Evolutionary conservation across 2,797 vertebrate species (phyloP).

Genomic region (Mustela erminea): DNA sequence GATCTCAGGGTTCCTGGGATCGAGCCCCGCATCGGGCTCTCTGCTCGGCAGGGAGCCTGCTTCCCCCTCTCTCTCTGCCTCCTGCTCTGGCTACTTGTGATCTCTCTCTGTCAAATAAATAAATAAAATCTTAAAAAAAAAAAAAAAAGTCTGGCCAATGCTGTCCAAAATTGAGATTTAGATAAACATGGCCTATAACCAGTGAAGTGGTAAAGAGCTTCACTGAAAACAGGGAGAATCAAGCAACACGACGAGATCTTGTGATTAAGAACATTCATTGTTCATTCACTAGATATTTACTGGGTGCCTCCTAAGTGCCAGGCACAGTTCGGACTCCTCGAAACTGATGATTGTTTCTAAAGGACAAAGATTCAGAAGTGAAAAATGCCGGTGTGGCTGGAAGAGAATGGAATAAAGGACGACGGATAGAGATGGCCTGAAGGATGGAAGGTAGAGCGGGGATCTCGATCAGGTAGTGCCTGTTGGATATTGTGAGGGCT

Average conservation of each 20-base stretch:
- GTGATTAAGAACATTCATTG: neutral
- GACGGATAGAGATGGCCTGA: neutral
- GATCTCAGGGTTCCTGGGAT: too few species aligned
- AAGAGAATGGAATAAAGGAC: neutral
- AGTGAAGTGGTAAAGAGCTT: neutral
- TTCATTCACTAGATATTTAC: neutral
- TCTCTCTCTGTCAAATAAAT: too few species aligned
- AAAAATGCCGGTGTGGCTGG: neutral
- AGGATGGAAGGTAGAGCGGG: neutral
- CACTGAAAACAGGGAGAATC: neutral
- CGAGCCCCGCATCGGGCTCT: too few species aligned
- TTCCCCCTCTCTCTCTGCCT: too few species aligned
- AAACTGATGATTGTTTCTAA: neutral
- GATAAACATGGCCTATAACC: neutral
- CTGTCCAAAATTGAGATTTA: slow-evolving; percentile 51
- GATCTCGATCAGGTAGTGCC: neutral
- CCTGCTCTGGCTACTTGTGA: too few species aligned
- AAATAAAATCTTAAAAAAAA: too few species aligned
- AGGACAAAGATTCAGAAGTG: neutral
- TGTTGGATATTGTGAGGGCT: neutral
- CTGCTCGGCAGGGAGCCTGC: too few species aligned
- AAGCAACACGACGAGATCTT: neutral
- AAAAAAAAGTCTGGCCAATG: slow-evolving; percentile 14
- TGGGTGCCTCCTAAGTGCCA: neutral
- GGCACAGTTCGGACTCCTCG: neutral